Conservation (phyloP, 2,113 vertebrate genomes). For the Ovis canadensis region DNA sequence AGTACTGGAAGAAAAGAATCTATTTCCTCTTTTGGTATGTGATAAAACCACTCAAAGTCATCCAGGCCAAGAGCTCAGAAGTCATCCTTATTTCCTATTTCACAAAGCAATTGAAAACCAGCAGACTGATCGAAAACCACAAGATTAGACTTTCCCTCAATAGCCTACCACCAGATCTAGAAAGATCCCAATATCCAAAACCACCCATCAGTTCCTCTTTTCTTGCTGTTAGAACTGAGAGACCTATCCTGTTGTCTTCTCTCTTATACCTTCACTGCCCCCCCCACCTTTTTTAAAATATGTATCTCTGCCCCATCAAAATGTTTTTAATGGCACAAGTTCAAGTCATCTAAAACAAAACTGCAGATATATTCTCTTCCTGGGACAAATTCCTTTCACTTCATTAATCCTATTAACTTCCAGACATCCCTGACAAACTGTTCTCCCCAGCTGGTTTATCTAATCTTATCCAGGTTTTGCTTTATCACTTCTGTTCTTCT, state of each 20-base stretch:
- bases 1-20: neutral
- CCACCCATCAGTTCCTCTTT: neutral
- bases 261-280: neutral
- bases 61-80: neutral
- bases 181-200: neutral
- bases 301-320: neutral
- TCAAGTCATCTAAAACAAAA: neutral
- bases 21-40: neutral
- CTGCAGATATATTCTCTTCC: neutral
- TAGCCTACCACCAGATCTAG: neutral
- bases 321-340: neutral
- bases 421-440: neutral
- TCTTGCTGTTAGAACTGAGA: neutral
- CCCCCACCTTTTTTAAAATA: neutral
- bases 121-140: neutral
- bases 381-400: neutral
- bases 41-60: neutral
- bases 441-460: neutral
- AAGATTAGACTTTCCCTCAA: neutral
- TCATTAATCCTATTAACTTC: neutral
- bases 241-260: neutral
- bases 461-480: neutral
- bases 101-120: neutral
- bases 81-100: neutral
- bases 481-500: neutral